Evolutionary conservation across 2,113 vertebrate species (phyloP).

Genomic region (Melanerpes aurifrons): DNA sequence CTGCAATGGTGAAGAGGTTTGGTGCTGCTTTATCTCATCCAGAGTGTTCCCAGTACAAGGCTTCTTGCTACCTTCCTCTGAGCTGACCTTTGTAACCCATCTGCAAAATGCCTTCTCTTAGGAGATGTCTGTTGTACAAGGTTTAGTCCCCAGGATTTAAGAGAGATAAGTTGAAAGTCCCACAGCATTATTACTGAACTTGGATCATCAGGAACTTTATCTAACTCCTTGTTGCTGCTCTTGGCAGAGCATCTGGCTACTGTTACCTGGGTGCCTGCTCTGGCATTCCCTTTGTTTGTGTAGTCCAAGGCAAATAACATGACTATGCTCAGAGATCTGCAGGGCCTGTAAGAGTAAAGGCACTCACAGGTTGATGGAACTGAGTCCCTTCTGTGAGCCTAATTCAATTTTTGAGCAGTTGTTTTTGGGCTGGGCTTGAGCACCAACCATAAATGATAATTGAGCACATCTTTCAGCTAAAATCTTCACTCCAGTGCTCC

Average conservation of each 20-base stretch:
- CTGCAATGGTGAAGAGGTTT: neutral
- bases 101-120: neutral
- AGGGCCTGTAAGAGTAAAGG: neutral
- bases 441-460: neutral
- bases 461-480: neutral
- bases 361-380: neutral
- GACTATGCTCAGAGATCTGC: neutral
- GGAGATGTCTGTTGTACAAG: neutral
- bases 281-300: neutral
- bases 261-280: neutral
- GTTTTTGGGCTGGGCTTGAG: neutral
- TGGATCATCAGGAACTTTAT: neutral
- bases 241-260: neutral
- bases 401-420: neutral
- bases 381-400: neutral
- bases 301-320: neutral
- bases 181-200: neutral
- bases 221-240: neutral
- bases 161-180: neutral
- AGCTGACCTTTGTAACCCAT: neutral
- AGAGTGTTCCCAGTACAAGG: neutral
- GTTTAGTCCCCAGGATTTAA: neutral
- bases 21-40: neutral
- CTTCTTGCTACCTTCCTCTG: neutral
- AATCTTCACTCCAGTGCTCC: neutral